Evolutionary conservation across 2,113 vertebrate genomes (phyloP), one percentile per base, ranked within the genome.

Genomic region (Petroica traversi): DNA sequence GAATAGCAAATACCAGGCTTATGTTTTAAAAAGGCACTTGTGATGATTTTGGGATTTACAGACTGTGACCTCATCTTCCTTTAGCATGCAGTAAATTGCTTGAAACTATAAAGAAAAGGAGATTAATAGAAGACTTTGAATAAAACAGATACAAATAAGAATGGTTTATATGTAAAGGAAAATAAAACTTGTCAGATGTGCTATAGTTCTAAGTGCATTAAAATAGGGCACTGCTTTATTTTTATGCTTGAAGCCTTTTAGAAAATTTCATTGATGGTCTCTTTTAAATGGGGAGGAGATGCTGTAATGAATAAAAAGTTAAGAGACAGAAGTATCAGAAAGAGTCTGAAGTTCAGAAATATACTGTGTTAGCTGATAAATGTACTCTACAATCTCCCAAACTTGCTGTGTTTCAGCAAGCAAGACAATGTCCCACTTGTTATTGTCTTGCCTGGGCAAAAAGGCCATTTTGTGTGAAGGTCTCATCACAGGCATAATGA

Each of bases 1-100:
- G 63, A 86, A 93, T 18, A 84, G 24, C 28, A 91, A 74, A 77
- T 59, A 55, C 19, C 48, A 79, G 31, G 28, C 15, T 92, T 80
- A 81, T 43, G 40, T 81, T 91, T 91, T 94, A 52, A 93, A 90
- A 83, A 85, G 26, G 41, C 33, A 58, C 25, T 77, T 59, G 36
- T 52, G 12, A 57, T 93, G 72, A 86, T 86, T 88, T 89, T 40
- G 36, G 25, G 38, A 81, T 84, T 91, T 94, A 81, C 11, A 91
- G 83, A 84, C 67, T 46, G 29, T 75, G 80, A 86, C 51, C 59
- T 88, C 1, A 1, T 85, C 72, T 92, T 83, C 43, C 33, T 81
- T 86, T 89, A 80, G 22, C 43, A 77, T 43, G 38, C 8, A 58
- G 26, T 88, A 94, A 95, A 90, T 94, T 84, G 38, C 59, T 88